phyloP scores from a whole-genome alignment of 2,113 vertebrate genomes.

The Gymnocephalus cernua region DNA sequence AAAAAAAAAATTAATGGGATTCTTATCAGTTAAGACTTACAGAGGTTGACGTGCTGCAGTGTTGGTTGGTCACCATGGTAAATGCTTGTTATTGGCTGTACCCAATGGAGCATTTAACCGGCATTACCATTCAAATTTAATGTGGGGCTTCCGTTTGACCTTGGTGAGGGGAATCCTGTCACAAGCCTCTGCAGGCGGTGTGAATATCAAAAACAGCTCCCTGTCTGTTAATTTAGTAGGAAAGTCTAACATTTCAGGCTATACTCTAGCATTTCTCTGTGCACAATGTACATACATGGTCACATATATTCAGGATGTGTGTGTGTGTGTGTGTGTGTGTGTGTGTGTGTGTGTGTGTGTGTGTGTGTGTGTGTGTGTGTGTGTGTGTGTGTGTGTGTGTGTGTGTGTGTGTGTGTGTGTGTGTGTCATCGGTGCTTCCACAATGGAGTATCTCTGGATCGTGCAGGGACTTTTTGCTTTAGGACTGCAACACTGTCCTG shows the following conservation, averaged over 20 bases:
- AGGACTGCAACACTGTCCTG: conserved; percentile 36
- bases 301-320: conserved; percentile 37
- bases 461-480: conserved; percentile 26
- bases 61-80: conserved; percentile 75
- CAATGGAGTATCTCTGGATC: conserved; percentile 12
- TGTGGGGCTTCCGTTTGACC: conserved; percentile 71
- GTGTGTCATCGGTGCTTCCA: conserved; percentile 15
- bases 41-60: conserved; percentile 55
- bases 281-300: conserved; percentile 7
- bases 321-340: conserved; percentile 3
- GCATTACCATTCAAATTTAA: conserved; percentile 66
- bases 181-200: conserved; percentile 28
- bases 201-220: conserved; percentile 29
- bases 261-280: background rate
- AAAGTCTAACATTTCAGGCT: conserved; percentile 14
- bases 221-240: conserved; percentile 10
- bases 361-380: too few species aligned
- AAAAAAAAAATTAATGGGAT: conserved; percentile 71
- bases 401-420: too few species aligned
- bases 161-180: conserved; percentile 66
- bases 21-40: conserved; percentile 73
- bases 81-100: conserved; percentile 76
- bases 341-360: too few species aligned
- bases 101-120: conserved; percentile 73
- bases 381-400: too few species aligned